phyloP scores from a whole-genome alignment of 2,113 vertebrate genomes.

The Anguilla rostrata region DNA sequence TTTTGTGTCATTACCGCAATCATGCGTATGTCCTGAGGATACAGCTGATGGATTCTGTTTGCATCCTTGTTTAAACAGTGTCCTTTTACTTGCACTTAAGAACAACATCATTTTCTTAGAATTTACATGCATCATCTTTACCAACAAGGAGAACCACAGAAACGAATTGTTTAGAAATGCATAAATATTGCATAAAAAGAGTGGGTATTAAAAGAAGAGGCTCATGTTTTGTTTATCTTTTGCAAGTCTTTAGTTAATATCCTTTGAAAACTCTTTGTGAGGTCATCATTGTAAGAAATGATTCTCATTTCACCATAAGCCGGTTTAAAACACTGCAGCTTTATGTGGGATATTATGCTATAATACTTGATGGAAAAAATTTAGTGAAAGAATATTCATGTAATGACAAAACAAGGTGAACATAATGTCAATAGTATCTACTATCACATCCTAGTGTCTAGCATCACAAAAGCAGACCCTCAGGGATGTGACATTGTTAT shows the following conservation, averaged over 20 bases:
- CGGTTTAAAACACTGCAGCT: not conserved
- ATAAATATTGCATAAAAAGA: not conserved
- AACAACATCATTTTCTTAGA: not conserved
- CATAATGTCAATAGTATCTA: not conserved
- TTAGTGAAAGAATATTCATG: not conserved
- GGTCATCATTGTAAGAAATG: not conserved
- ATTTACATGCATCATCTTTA: not conserved
- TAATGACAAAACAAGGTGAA: not conserved
- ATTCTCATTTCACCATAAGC: not conserved
- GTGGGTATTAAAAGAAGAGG: no score
- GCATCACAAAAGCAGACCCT: not conserved
- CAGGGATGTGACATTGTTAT: not conserved
- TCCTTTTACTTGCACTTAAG: no score
- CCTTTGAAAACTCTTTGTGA: no score
- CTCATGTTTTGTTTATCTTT: no score
- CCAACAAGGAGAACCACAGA: not conserved
- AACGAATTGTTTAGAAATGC: not conserved
- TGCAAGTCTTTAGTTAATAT: no score
- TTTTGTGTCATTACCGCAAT: conserved; percentile 62
- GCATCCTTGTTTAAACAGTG: not conserved
- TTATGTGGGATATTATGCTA: not conserved
- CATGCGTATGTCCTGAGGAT: conserved; percentile 55
- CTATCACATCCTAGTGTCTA: not conserved
- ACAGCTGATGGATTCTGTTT: conserved; percentile 21
- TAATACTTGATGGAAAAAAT: not conserved